Evolutionary conservation across 2,888 invertebrate species (phyloP), one percentile per base, ranked within the genome.

Genomic region (Cremastobaeus sp.): DNA sequence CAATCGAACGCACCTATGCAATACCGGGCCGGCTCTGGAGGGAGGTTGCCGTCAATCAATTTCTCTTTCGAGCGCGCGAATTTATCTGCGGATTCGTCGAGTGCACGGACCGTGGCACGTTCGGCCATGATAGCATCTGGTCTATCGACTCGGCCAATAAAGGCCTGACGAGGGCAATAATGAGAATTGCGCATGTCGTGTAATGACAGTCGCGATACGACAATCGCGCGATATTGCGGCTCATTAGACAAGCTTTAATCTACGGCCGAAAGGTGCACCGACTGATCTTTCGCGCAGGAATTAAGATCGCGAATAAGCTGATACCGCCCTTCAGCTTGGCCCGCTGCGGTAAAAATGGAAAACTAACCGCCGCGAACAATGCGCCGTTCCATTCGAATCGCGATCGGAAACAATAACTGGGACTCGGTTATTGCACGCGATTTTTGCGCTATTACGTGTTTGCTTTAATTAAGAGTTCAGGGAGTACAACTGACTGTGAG

Each of bases 171-270:
- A 64, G 64, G 34, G 57, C 60, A 69, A 76, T 74, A 77, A 77
- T 75, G 79, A 77, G 74, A 76, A 68, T 72, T 75, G 66, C 48
- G 54, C 69, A 74, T 76, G 72, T 78, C 60, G 64, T 62, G 70
- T 72, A 72, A 75, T 75, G 78, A 77, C 45, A 73, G 76, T 76
- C 74, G 72, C 74, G 65, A 77, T 72, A 74, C 64, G 69, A 35
- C 64, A 73, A 73, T 74, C 72, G 73, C 45, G 32, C 69, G 76
- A 76, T 76, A 78, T 77, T 66, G 76, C 69, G 69, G 72, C 76
- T 82, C 76, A 77, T 82, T 81, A 79, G 79, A 76, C 77, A 76
- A 69, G 66, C 11, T 52, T 41, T 8, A 48, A 45, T 45, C 14
- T n/a, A 32, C 32, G 57, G 34, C 15, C 35, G n/a, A 47, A 35